Conservation (phyloP, 2,888 invertebrate species). For the Taphrorychus bicolor region DNA sequence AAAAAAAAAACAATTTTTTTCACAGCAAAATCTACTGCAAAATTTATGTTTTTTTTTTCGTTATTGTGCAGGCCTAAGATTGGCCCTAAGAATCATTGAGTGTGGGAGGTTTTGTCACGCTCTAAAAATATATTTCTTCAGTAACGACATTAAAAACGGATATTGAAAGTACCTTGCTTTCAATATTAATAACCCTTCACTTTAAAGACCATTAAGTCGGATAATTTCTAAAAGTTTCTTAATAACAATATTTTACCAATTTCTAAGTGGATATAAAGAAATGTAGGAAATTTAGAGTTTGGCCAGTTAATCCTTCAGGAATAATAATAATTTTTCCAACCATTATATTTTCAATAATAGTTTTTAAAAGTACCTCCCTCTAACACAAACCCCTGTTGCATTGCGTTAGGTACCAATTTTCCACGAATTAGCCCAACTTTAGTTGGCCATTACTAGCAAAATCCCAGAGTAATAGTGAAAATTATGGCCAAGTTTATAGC, state of each 20-base stretch:
- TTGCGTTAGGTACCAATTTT: neutral
- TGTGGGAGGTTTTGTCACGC: no score
- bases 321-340: no score
- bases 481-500: neutral
- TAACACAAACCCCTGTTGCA: neutral
- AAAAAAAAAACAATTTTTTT: no score
- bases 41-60: no score
- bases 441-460: neutral
- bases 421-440: neutral
- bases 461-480: neutral
- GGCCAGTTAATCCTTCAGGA: no score
- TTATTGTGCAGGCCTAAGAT: no score
- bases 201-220: neutral
- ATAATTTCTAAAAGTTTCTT: neutral
- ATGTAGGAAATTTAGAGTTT: no score
- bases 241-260: no score
- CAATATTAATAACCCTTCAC: neutral
- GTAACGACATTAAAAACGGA: neutral
- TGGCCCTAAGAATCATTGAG: no score
- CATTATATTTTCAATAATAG: no score
- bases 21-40: no score
- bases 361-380: neutral
- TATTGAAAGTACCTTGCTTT: neutral
- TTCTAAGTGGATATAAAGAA: no score
- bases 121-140: neutral